Percentiles rank a stretch among this genome's conserved stretches.
Evolutionary conservation across 2,888 invertebrate species (phyloP).

Genomic region (Dione vanillae): DNA sequence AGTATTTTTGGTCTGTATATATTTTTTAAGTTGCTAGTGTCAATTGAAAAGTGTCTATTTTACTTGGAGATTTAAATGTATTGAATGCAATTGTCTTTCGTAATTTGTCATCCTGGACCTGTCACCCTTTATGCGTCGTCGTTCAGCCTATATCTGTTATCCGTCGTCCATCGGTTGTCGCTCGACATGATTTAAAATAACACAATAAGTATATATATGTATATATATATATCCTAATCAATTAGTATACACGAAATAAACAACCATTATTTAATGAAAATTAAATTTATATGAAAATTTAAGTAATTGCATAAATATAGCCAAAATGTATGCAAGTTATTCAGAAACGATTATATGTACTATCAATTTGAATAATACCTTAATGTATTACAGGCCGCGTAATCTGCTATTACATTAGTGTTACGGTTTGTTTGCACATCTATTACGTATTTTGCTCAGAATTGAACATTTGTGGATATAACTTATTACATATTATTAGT

Average conservation of each 20-base stretch:
- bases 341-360: slow-evolving; percentile 36
- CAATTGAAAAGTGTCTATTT: no score
- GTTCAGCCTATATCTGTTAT: neutral
- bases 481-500: neutral
- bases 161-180: neutral
- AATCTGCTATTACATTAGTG: slow-evolving; percentile 37
- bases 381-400: slow-evolving; percentile 35
- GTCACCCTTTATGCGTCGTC: no score
- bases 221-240: no score
- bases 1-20: no score
- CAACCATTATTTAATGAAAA: neutral
- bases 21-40: no score
- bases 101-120: no score
- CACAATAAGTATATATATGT: no score
- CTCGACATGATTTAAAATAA: no score
- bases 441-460: slow-evolving; percentile 12
- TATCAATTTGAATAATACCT: slow-evolving; percentile 34
- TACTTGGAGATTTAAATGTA: no score
- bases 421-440: slow-evolving; percentile 28
- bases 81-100: no score
- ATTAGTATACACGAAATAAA: neutral
- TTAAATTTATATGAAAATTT: slow-evolving; percentile 26
- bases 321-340: slow-evolving; percentile 26
- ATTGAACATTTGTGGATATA: neutral
- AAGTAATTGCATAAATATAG: slow-evolving; percentile 34